Conservation (phyloP, 2,113 vertebrate species). For the Siniperca chuatsi region DNA sequence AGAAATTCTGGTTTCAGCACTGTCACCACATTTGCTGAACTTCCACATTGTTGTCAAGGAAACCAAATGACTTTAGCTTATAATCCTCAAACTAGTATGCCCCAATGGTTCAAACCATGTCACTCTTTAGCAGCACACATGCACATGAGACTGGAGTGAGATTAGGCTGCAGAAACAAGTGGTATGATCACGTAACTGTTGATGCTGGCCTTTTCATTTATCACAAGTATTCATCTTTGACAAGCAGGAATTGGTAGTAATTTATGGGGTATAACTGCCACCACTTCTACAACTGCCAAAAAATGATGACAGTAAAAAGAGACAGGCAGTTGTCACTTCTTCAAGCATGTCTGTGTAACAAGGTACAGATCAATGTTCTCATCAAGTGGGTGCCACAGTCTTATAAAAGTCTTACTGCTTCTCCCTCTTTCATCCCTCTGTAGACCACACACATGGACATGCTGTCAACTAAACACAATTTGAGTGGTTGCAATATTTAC, state of each 20-base stretch:
- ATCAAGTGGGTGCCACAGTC: constrained; percentile 44
- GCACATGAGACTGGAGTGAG: background rate
- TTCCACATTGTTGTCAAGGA: constrained; percentile 58
- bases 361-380: constrained; percentile 64
- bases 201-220: constrained; percentile 13
- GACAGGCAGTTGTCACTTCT: constrained; percentile 40
- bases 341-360: constrained; percentile 41
- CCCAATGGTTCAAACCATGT: constrained; percentile 36
- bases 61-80: constrained; percentile 38
- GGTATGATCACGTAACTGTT: background rate
- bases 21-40: constrained; percentile 42
- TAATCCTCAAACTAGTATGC: constrained; percentile 39
- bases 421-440: constrained; percentile 32
- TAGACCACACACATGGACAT: constrained; percentile 20
- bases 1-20: constrained; percentile 24
- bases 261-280: constrained; percentile 7
- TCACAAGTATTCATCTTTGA: constrained; percentile 34
- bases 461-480: constrained; percentile 49
- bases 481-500: constrained; percentile 52
- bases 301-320: constrained; percentile 32
- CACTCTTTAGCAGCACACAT: constrained; percentile 8
- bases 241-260: background rate
- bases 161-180: constrained; percentile 19
- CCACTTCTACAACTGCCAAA: background rate
- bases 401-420: constrained; percentile 36